phyloP scores from a whole-genome alignment of 2,797 vertebrate species.

The Falco biarmicus region DNA sequence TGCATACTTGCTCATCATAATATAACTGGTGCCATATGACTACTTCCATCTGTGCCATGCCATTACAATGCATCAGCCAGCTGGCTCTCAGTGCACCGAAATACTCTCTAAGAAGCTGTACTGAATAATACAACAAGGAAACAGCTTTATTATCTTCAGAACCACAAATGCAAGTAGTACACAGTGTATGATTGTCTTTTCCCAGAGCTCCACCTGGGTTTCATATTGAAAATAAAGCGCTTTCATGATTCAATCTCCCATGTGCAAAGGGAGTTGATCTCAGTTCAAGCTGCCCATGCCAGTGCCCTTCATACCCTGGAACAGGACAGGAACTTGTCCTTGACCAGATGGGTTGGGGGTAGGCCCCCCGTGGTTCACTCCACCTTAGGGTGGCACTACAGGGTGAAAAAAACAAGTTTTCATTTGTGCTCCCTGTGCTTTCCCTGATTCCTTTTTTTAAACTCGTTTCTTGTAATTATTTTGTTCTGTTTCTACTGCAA shows the following conservation, averaged over 20 bases:
- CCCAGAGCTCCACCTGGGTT: neutral
- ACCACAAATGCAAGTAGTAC: neutral
- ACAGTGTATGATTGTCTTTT: neutral
- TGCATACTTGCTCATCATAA: neutral
- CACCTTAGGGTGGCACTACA: neutral
- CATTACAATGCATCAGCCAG: neutral
- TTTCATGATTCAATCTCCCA: neutral
- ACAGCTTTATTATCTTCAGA: neutral
- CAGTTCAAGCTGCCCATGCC: neutral
- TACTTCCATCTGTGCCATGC: neutral
- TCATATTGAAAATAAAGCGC: neutral
- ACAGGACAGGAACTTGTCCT: neutral
- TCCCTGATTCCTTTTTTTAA: neutral
- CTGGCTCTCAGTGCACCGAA: neutral
- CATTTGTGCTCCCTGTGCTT: neutral
- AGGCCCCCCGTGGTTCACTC: rapidly evolving
- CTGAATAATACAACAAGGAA: neutral
- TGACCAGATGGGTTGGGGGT: rapidly evolving
- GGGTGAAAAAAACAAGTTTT: neutral
- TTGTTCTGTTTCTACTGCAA: neutral
- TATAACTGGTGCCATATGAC: neutral
- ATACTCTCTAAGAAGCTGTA: neutral
- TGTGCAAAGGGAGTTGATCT: neutral
- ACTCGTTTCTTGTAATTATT: neutral
- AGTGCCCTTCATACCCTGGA: neutral